phyloP scores from a whole-genome alignment of 1,140 invertebrate species.

The Euwallacea fornicatus region DNA sequence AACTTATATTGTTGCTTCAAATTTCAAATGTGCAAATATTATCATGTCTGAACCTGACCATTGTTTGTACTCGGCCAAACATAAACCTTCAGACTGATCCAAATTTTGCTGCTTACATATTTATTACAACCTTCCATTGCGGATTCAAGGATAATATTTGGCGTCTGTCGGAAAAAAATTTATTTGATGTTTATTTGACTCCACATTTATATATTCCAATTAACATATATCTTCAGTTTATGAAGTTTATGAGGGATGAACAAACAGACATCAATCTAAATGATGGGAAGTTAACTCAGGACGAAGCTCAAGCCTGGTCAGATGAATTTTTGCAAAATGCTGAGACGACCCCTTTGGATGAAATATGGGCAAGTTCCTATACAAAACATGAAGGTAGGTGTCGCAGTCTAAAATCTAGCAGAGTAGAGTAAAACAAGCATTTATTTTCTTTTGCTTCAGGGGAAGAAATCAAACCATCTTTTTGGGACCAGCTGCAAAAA shows the following conservation, averaged over 20 bases:
- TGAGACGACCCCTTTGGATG: conserved; percentile 44
- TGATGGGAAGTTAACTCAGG: conserved; percentile 50
- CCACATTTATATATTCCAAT: too few species aligned
- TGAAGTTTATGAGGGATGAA: conserved; percentile 81
- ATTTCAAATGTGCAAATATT: too few species aligned
- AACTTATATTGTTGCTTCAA: too few species aligned
- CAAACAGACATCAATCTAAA: conserved; percentile 63
- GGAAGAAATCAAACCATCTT: conserved; percentile 62
- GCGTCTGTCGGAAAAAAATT: not conserved
- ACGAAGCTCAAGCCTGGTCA: conserved; percentile 58
- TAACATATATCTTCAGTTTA: conserved; percentile 62
- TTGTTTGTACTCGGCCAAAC: too few species aligned
- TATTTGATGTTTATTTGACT: not conserved
- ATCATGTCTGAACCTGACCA: too few species aligned
- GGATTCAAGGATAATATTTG: not conserved
- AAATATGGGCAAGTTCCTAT: conserved; percentile 39
- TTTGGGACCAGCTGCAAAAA: conserved; percentile 76
- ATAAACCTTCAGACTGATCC: too few species aligned
- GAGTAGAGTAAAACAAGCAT: not conserved
- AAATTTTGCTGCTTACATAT: too few species aligned
- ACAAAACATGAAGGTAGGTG: conserved; percentile 25
- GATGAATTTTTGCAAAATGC: conserved; percentile 56
- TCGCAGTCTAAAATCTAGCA: too few species aligned
- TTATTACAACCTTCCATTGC: too few species aligned
- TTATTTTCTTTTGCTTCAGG: conserved; percentile 39